These are phyloP conservation scores for Leguminivora glycinivorella DNA, from an alignment of 1,140 invertebrate genomes.

Conservation along the genomic window DNA sequence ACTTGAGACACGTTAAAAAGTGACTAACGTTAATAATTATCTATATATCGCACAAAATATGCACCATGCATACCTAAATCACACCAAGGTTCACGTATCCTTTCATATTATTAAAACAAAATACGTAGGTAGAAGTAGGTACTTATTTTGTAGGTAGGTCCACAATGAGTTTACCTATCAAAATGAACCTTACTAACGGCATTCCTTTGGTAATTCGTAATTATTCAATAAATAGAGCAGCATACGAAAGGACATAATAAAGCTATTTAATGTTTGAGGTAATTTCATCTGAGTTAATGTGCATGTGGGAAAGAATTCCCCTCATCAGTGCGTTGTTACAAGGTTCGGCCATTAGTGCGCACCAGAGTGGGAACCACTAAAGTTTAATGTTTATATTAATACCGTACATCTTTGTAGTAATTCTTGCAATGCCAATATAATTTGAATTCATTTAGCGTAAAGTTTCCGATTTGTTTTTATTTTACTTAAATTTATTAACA, in stretches of 20 bases:
- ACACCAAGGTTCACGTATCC: too few species aligned
- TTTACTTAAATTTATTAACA: background rate
- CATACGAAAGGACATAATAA: constrained; percentile 32
- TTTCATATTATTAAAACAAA: too few species aligned
- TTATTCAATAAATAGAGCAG: constrained; percentile 21
- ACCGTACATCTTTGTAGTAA: constrained; percentile 28
- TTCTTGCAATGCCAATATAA: background rate
- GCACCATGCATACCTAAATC: too few species aligned
- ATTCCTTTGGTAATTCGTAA: constrained; percentile 8
- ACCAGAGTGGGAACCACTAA: constrained; percentile 55
- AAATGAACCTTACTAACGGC: background rate
- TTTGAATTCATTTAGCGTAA: background rate
- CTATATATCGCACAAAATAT: too few species aligned
- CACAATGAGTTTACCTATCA: background rate
- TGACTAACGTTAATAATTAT: too few species aligned
- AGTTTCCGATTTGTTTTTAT: background rate
- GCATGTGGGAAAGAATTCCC: constrained; percentile 50
- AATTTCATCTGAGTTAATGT: constrained; percentile 28
- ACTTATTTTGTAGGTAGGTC: too few species aligned
- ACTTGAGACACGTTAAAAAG: too few species aligned
- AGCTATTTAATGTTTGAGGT: constrained; percentile 27
- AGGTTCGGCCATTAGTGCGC: constrained; percentile 69
- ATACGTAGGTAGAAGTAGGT: too few species aligned
- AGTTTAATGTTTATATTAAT: constrained; percentile 74
- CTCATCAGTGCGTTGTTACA: constrained; percentile 57